These are phyloP conservation scores for Magallana ariakensis DNA, from an alignment of 1,140 invertebrate genomes.

Conservation along the genomic window DNA sequence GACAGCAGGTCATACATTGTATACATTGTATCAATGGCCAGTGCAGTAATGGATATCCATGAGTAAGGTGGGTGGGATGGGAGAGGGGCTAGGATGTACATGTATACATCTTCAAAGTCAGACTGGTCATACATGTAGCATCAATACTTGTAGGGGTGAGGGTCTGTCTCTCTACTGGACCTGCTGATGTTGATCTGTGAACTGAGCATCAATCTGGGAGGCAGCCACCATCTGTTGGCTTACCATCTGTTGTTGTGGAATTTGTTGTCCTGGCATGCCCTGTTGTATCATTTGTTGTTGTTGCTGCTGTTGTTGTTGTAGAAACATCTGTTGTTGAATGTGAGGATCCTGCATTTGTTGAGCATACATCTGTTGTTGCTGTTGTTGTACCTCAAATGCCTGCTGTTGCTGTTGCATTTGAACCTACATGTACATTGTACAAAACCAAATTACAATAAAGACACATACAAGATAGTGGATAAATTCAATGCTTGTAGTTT, in stretches of 20 bases:
- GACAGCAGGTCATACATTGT: not conserved
- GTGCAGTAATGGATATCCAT: not conserved
- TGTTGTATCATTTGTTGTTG: conserved; percentile 55
- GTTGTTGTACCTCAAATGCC: conserved; percentile 20
- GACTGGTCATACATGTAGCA: not conserved
- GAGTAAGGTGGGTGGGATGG: not conserved
- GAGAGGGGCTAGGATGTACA: not conserved
- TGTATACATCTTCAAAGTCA: not conserved
- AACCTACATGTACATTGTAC: not conserved
- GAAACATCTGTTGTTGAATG: conserved; percentile 49
- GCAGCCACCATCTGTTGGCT: not conserved
- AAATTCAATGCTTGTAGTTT: too few species aligned
- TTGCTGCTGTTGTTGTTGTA: conserved; percentile 54
- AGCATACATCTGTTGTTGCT: conserved; percentile 46
- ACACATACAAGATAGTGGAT: too few species aligned
- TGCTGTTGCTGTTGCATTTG: conserved; percentile 31
- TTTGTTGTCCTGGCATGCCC: conserved; percentile 43
- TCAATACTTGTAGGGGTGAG: too few species aligned
- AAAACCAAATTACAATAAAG: too few species aligned
- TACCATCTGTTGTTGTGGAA: conserved; percentile 38
- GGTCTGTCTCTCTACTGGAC: not conserved
- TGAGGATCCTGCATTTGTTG: conserved; percentile 42
- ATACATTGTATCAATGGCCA: not conserved
- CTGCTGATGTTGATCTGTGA: conserved; percentile 14
- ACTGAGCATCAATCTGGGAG: not conserved